Evolutionary conservation across 1,140 invertebrate genomes (phyloP).

Genomic region (Zaprionus kolodkinae): DNA sequence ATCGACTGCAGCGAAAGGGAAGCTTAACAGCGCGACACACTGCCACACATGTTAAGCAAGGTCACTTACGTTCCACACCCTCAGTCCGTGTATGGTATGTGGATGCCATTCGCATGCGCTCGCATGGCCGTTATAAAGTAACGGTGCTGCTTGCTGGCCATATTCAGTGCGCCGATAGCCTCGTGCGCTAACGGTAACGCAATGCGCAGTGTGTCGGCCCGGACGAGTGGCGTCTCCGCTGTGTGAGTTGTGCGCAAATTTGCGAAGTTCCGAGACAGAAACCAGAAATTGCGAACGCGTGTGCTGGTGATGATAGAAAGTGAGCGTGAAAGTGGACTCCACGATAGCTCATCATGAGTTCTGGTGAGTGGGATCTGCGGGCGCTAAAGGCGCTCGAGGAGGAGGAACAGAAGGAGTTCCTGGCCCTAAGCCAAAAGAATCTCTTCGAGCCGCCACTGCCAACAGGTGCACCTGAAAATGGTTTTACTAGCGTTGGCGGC

Average conservation of each 20-base stretch:
- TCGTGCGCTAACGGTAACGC: constrained; percentile 58
- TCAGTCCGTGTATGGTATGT: not conserved
- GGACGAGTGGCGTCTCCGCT: not conserved
- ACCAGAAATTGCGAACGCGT: constrained; percentile 30
- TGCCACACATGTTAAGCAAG: constrained; percentile 70
- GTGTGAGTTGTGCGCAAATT: constrained; percentile 40
- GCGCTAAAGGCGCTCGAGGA: constrained; percentile 83
- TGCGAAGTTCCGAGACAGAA: constrained; percentile 20
- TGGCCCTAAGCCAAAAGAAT: constrained; percentile 74
- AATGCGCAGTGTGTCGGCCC: not conserved
- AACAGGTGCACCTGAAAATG: constrained; percentile 31
- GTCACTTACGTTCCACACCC: constrained; percentile 73
- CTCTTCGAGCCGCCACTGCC: constrained; percentile 68
- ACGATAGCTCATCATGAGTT: constrained; percentile 62
- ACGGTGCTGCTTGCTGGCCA: constrained; percentile 35
- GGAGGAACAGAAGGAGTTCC: constrained; percentile 77
- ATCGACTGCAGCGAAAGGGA: constrained; percentile 3
- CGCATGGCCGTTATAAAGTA: constrained; percentile 66
- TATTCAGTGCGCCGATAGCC: constrained; percentile 65
- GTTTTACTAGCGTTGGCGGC: not conserved
- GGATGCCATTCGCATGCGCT: constrained; percentile 36
- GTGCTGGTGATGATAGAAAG: constrained; percentile 15
- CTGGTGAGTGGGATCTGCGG: constrained; percentile 81
- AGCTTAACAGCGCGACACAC: constrained; percentile 62
- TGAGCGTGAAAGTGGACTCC: constrained; percentile 5